Percentiles rank a stretch among this genome's conserved stretches.
These are phyloP conservation scores for Schlechtendalia chinensis DNA, from an alignment of 1,140 invertebrate genomes.

Conservation along the genomic window DNA sequence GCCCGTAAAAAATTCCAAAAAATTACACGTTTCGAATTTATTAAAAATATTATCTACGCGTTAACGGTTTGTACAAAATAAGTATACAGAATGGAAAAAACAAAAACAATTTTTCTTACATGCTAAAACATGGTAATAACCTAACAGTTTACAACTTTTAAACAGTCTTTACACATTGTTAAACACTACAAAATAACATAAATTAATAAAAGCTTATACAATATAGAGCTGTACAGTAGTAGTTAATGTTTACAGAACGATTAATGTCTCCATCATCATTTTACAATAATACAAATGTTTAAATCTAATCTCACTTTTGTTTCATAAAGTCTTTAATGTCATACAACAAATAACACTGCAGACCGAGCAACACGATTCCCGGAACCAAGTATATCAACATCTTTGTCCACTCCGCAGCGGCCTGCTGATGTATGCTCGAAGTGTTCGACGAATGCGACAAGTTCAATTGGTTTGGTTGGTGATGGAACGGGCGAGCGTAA, in stretches of 20 bases:
- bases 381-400: conserved; percentile 39
- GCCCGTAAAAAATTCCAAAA: too few relatives aligned
- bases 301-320: conserved; percentile 43
- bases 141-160: background rate
- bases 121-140: background rate
- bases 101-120: too few relatives aligned
- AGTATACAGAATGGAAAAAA: too few relatives aligned
- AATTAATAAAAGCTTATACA: background rate
- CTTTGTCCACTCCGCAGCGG: conserved; percentile 17
- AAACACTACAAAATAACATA: background rate
- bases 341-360: conserved; percentile 31
- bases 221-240: background rate
- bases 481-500: background rate
- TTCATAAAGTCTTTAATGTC: conserved; percentile 46
- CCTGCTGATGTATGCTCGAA: conserved; percentile 27
- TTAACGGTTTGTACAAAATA: too few relatives aligned
- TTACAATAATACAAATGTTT: background rate
- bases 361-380: conserved; percentile 6
- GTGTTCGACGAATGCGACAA: conserved; percentile 23
- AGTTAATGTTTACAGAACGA: conserved; percentile 24
- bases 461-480: conserved; percentile 3
- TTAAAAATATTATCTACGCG: too few relatives aligned
- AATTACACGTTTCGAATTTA: too few relatives aligned
- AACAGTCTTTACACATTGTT: conserved; percentile 8
- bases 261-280: background rate